Base-by-base conservation (phyloP, 2,888 invertebrate species). In the Thumatha senex region DNA sequence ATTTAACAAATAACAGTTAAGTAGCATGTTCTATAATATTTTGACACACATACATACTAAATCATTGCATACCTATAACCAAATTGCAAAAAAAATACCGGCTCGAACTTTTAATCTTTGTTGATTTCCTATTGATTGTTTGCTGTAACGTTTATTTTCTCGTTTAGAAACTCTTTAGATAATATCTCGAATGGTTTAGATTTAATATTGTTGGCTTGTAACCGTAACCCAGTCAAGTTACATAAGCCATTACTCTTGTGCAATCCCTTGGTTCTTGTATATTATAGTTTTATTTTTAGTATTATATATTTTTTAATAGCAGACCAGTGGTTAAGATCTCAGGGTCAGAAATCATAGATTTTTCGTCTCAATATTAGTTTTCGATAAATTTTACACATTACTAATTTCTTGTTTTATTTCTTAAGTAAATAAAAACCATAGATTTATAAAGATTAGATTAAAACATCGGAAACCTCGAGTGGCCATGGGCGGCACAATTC, bases 121-220 rank as follows among this genome's bases (percentile, higher is more conserved):
- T n/a, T n/a, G n/a, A n/a, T n/a, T 36, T 14, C 9, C 18, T 15
- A 4, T n/a, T 9, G 0, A 10, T 42, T 18, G 5, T 33, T 18
- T 10, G 0, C 4, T n/a, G 11, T 8, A 29, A 1, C 12, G 9
- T 29, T 4, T 51, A 60, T 42, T 46, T 47, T 50, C 42, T 34
- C 46, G 29, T 49, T 64, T 54, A 53, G 31, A 31, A 38, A 39
- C 10, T 48, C 34, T 13, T 38, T 36, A n/a, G 33, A 61, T 59
- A 18, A 34, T 35, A 57, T 61, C 49, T 58, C 67, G 63, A 67
- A 51, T 71, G n/a, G n/a, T n/a, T 67, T 77, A 77, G 78, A 75
- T 77, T 77, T 77, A 76, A 74, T 78, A 77, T 74, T 63, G 68
- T 74, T 67, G 70, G 60, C 60, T 56, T 70, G 65, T 61, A 48